Percentiles rank a stretch among this genome's conserved stretches.
Evolutionary conservation across 2,888 invertebrate species (phyloP).

Genomic region (Euclidia mi): DNA sequence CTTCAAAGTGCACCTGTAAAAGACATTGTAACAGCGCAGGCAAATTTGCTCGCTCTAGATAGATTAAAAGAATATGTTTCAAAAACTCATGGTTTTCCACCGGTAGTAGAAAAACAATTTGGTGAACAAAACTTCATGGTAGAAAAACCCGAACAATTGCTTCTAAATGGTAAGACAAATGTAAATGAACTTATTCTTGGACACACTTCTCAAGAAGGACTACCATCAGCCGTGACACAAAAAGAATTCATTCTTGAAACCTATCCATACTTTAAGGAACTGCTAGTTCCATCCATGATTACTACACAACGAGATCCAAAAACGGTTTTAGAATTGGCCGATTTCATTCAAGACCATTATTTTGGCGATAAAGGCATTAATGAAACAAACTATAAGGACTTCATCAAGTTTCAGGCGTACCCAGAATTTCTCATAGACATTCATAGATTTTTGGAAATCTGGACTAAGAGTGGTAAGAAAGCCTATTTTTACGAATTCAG

Average conservation of each 20-base stretch:
- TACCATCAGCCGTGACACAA: neutral
- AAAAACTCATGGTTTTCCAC: constrained; percentile 34
- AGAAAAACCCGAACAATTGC: constrained; percentile 37
- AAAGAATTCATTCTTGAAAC: constrained; percentile 26
- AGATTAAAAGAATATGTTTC: constrained; percentile 9
- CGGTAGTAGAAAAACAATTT: constrained; percentile 55
- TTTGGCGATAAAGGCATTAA: constrained; percentile 45
- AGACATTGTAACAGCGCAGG: constrained; percentile 15
- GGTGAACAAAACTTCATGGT: constrained; percentile 47
- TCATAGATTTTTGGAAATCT: constrained; percentile 37
- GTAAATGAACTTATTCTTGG: constrained; percentile 91
- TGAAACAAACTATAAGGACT: constrained; percentile 29
- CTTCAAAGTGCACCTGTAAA: constrained; percentile 51
- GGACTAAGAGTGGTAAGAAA: constrained; percentile 32
- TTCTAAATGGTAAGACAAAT: constrained; percentile 73
- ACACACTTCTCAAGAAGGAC: constrained; percentile 91
- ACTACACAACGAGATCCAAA: constrained; percentile 27
- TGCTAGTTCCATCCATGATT: constrained; percentile 53
- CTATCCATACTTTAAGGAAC: constrained; percentile 39
- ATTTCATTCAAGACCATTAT: constrained; percentile 45
- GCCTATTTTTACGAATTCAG: constrained; percentile 63
- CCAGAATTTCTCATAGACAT: constrained; percentile 39
- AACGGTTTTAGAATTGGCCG: constrained; percentile 41
- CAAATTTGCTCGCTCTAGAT: constrained; percentile 23
- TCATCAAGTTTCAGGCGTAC: constrained; percentile 35